A percentile compares a stretch with the other conserved stretches of the same genome.
phyloP scores from a whole-genome alignment of 2,888 invertebrate genomes.

The Erebia ligea region DNA sequence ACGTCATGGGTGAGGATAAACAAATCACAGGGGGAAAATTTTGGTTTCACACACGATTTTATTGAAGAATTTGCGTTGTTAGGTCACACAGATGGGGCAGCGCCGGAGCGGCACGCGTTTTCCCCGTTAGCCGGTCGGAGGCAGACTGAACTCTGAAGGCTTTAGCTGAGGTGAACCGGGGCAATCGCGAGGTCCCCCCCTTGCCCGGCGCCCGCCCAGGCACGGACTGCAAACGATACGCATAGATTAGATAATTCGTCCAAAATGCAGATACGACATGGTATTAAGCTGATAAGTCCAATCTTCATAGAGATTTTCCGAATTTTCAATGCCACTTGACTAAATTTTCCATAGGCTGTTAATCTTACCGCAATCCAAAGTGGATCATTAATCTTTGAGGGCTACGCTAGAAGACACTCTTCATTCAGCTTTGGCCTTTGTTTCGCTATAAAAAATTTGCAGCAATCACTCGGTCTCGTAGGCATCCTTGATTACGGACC shows the following conservation, averaged over 20 bases:
- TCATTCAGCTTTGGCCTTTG: no score
- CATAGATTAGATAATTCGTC: conserved; percentile 45
- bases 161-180: conserved; percentile 60
- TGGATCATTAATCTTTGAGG: neutral
- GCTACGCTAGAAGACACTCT: no score
- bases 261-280: conserved; percentile 35
- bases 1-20: conserved; percentile 52
- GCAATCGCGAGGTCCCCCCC: conserved; percentile 52
- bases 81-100: conserved; percentile 58
- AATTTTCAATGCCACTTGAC: neutral
- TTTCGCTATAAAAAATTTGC: no score
- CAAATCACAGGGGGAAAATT: conserved; percentile 48
- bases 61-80: conserved; percentile 68
- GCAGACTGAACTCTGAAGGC: conserved; percentile 74
- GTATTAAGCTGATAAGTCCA: conserved; percentile 26
- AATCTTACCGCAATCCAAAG: neutral
- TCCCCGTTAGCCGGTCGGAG: conserved; percentile 51
- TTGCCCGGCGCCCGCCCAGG: conserved; percentile 65
- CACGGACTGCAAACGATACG: conserved; percentile 53
- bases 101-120: conserved; percentile 49
- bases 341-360: neutral
- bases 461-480: no score
- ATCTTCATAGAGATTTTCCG: neutral
- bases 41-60: conserved; percentile 56
- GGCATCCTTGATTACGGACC: no score